A percentile compares a stretch with the other conserved stretches of the same genome.
These are phyloP conservation scores for Campoletis sonorensis DNA, from an alignment of 1,140 invertebrate genomes.

Conservation along the genomic window DNA sequence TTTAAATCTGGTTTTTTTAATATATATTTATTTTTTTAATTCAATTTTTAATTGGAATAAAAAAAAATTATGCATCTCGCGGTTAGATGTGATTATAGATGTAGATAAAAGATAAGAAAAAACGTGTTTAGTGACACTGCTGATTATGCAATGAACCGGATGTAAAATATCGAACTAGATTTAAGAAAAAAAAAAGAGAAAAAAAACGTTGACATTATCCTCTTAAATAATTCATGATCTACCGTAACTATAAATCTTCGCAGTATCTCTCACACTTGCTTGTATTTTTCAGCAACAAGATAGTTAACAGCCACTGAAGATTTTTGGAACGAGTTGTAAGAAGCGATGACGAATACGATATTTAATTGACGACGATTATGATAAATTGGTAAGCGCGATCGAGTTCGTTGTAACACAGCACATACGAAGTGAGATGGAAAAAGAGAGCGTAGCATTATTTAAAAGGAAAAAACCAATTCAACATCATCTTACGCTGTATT, in stretches of 20 bases:
- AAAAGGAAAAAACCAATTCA: neutral
- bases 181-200: too few species aligned
- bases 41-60: too few species aligned
- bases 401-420: neutral
- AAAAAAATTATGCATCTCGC: too few species aligned
- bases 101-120: neutral
- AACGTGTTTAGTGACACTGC: neutral
- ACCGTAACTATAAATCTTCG: neutral
- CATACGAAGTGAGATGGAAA: neutral
- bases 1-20: too few species aligned
- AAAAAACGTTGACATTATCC: too few species aligned
- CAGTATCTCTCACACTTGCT: neutral
- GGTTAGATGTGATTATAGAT: too few species aligned
- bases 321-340: neutral
- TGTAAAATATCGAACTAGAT: too few species aligned
- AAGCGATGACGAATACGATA: neutral
- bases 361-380: conserved; percentile 11
- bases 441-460: neutral
- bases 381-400: neutral
- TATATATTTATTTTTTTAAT: too few species aligned
- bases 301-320: neutral
- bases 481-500: neutral
- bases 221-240: too few species aligned
- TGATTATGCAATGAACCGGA: too few species aligned
- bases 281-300: neutral